phyloP scores from a whole-genome alignment of 2,113 vertebrate genomes.

The Panthera uncia region DNA sequence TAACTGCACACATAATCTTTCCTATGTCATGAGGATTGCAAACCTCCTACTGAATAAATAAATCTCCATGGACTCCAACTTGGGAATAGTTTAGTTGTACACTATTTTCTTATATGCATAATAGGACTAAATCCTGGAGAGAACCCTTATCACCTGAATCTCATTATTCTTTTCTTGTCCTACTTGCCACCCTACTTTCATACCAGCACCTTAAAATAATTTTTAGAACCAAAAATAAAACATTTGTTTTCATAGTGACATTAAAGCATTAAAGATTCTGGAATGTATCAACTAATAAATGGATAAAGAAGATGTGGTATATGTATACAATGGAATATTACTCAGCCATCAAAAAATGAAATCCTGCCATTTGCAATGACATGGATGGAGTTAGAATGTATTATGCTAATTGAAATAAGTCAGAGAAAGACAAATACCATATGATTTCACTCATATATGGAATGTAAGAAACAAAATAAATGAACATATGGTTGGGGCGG shows the following conservation, averaged over 20 bases:
- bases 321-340: no score
- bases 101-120: background rate
- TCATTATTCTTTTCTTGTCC: background rate
- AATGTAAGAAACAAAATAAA: no score
- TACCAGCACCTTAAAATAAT: background rate
- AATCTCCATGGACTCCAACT: background rate
- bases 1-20: background rate
- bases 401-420: no score
- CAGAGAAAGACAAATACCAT: no score
- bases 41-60: background rate
- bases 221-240: background rate
- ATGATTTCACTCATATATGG: no score
- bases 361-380: no score
- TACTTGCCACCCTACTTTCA: background rate
- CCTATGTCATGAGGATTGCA: background rate
- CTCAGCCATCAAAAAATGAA: no score
- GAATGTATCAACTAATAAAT: background rate
- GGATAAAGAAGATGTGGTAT: no score
- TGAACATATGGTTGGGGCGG: no score
- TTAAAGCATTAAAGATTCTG: background rate
- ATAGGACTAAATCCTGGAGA: background rate
- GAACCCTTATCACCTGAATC: background rate
- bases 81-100: background rate
- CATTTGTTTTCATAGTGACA: background rate
- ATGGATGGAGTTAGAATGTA: no score